Percentiles rank a stretch among this genome's conserved stretches.
Evolutionary conservation across 2,888 invertebrate genomes (phyloP).

Genomic region (Phasia obesa): DNA sequence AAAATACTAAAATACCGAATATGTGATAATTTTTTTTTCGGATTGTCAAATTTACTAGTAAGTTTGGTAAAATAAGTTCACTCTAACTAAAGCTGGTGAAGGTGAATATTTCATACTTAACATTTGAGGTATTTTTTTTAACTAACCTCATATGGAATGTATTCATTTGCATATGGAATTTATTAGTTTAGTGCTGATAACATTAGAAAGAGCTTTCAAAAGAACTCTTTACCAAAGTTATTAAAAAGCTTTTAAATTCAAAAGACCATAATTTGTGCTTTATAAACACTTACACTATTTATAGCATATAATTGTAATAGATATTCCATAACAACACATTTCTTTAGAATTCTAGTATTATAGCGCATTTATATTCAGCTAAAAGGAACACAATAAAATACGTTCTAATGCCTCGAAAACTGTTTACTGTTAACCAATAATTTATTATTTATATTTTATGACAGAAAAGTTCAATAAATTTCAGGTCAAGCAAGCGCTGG

Average conservation of each 20-base stretch:
- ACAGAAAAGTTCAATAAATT: neutral
- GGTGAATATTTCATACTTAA: no score
- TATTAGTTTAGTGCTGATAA: no score
- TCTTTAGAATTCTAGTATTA: neutral
- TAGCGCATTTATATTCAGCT: slow-evolving; percentile 29
- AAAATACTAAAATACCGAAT: no score
- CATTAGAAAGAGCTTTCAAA: no score
- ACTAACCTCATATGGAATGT: no score
- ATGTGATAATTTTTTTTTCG: no score
- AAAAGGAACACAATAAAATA: neutral
- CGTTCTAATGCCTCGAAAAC: neutral
- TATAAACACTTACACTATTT: neutral
- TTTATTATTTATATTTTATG: neutral
- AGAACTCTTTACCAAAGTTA: neutral
- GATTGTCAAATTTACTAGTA: no score
- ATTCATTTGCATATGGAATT: no score
- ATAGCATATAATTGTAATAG: slow-evolving; percentile 31
- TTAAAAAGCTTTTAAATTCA: neutral
- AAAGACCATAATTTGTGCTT: neutral
- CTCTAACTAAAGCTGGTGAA: no score
- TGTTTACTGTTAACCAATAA: neutral
- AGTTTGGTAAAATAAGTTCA: no score
- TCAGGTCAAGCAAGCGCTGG: no score
- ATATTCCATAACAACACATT: neutral
- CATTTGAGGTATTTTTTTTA: no score